phyloP scores from a whole-genome alignment of 2,797 vertebrate genomes.

The Galago senegalensis region DNA sequence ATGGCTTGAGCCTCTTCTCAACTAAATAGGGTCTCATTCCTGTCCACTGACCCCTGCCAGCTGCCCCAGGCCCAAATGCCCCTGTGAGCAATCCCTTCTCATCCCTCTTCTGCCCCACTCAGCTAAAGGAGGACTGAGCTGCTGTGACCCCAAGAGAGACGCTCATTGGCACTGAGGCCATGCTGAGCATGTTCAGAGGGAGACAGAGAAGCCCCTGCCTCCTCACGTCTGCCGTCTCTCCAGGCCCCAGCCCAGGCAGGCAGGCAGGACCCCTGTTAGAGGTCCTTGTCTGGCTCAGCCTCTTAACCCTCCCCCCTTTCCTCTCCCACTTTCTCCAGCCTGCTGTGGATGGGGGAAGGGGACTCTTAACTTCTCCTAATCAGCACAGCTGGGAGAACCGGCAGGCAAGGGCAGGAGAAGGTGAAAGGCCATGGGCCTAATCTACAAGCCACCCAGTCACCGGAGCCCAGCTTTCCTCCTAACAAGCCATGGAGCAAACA shows the following conservation, averaged over 20 bases:
- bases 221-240: neutral
- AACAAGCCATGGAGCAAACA: slow-evolving; percentile 91
- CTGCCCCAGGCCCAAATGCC: neutral
- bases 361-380: slow-evolving; percentile 72
- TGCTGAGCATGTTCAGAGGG: neutral
- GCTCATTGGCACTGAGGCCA: neutral
- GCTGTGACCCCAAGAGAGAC: neutral
- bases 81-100: neutral
- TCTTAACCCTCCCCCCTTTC: neutral
- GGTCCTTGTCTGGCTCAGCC: neutral
- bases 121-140: neutral
- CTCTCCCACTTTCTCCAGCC: neutral
- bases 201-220: neutral
- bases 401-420: slow-evolving; percentile 79
- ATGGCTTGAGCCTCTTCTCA: neutral
- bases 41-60: neutral
- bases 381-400: slow-evolving; percentile 76
- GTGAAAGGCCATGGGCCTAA: slow-evolving; percentile 88
- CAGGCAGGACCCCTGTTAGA: neutral
- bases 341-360: neutral
- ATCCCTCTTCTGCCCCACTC: neutral
- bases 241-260: neutral
- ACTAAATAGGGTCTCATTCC: neutral
- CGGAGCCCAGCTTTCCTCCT: slow-evolving; percentile 87
- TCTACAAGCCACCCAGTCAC: slow-evolving; percentile 88